phyloP scores from a whole-genome alignment of 2,113 vertebrate species.

The Onychostruthus taczanowskii region DNA sequence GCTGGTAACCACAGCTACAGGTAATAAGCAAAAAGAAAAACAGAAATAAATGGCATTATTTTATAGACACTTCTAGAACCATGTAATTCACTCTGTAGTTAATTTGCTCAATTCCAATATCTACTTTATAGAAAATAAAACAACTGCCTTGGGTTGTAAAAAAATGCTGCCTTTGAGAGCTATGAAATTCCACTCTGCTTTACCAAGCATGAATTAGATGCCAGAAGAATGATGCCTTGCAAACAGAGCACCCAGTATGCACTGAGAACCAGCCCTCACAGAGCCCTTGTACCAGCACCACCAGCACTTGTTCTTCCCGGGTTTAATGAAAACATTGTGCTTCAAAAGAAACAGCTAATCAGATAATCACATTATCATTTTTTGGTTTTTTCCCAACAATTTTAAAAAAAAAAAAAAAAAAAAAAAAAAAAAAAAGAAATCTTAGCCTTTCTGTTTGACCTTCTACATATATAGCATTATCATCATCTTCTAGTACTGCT shows the following conservation, averaged over 20 bases:
- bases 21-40: neutral
- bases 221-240: neutral
- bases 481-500: neutral
- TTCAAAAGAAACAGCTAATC: conserved; percentile 28
- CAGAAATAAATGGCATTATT: neutral
- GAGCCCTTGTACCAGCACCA: neutral
- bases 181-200: neutral
- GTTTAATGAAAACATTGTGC: neutral
- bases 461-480: neutral
- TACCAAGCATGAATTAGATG: neutral
- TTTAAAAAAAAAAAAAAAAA: too few relatives aligned
- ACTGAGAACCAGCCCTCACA: neutral
- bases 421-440: too few relatives aligned
- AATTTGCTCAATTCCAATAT: neutral
- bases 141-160: neutral
- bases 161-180: neutral
- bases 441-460: neutral
- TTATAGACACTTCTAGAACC: conserved; percentile 39
- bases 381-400: too few relatives aligned
- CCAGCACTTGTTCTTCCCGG: neutral
- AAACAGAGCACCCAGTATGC: neutral
- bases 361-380: conserved; percentile 19
- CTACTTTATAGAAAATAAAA: neutral
- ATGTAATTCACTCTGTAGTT: neutral
- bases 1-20: neutral